Conservation (phyloP, 2,113 vertebrate species). For the Phrynocephalus versicolor region DNA sequence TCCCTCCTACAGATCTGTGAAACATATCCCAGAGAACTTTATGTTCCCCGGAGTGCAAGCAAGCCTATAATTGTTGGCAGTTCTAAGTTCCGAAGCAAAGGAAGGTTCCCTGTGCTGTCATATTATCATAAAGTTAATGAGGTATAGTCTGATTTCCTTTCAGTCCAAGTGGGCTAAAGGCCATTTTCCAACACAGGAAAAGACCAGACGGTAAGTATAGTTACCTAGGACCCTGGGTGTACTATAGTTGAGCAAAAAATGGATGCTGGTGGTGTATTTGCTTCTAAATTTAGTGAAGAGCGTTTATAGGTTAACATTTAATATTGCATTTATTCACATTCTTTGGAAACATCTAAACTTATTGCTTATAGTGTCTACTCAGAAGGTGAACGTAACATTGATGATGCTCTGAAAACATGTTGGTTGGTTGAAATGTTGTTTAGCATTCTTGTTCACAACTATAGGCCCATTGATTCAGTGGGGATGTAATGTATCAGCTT, state of each 20-base stretch:
- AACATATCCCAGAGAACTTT: conserved; percentile 94
- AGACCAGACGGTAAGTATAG: background rate
- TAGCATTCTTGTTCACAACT: too few species aligned
- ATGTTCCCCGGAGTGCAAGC: conserved; percentile 90
- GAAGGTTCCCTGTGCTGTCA: conserved; percentile 94
- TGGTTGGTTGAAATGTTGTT: too few species aligned
- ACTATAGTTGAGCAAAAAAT: background rate
- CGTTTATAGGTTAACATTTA: background rate
- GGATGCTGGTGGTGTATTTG: background rate
- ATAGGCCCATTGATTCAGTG: too few species aligned
- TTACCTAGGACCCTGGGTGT: background rate
- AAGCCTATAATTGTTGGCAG: conserved; percentile 96
- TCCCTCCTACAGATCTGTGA: conserved; percentile 86
- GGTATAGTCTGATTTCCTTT: conserved; percentile 74
- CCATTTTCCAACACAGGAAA: conserved; percentile 33
- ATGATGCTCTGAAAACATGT: too few species aligned
- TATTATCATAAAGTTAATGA: conserved; percentile 94
- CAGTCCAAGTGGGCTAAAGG: conserved; percentile 4
- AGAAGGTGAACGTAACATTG: too few species aligned
- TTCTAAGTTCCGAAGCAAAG: conserved; percentile 98
- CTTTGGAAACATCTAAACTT: background rate
- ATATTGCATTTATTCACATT: background rate
- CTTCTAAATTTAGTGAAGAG: background rate
- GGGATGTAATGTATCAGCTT: too few species aligned
- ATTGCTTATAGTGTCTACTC: too few species aligned